Percentiles rank a stretch among this genome's conserved stretches.
Conservation (phyloP, 2,888 invertebrate genomes). For the Isotomurus palustris region DNA sequence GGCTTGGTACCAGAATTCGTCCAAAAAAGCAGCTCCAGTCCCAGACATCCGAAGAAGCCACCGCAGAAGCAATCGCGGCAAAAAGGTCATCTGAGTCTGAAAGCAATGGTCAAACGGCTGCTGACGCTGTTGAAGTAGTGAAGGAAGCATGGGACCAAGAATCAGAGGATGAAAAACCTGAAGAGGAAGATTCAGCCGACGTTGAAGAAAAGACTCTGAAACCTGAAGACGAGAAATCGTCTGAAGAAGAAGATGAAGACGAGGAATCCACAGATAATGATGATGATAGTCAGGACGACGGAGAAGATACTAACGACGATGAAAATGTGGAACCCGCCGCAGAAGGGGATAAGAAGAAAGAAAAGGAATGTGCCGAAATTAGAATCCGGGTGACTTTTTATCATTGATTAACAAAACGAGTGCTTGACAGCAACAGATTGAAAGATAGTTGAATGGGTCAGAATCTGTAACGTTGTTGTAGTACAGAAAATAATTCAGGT, state of each 20-base stretch:
- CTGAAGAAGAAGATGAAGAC: slow-evolving; percentile 17
- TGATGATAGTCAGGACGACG: slow-evolving; percentile 53
- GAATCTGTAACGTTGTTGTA: too few species aligned
- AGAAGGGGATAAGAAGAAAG: slow-evolving; percentile 69
- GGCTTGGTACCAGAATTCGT: slow-evolving; percentile 68
- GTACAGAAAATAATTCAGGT: too few species aligned
- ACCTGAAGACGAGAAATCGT: slow-evolving; percentile 41
- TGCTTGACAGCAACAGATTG: too few species aligned
- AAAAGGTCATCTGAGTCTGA: slow-evolving; percentile 48
- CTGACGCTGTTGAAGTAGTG: slow-evolving; percentile 53
- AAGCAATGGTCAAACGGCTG: slow-evolving; percentile 37
- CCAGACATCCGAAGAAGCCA: slow-evolving; percentile 23
- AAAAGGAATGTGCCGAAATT: slow-evolving; percentile 59
- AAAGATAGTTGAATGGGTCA: too few species aligned
- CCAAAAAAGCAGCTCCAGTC: slow-evolving; percentile 63
- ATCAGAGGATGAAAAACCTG: slow-evolving; percentile 58
- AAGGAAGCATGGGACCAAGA: slow-evolving; percentile 84
- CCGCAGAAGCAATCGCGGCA: slow-evolving; percentile 46
- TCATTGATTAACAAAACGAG: too few species aligned
- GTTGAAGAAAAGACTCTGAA: slow-evolving; percentile 10
- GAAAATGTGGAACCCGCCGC: slow-evolving; percentile 62
- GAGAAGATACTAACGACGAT: slow-evolving; percentile 50
- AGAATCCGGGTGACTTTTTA: slow-evolving; percentile 75
- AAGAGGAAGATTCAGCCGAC: slow-evolving; percentile 6
- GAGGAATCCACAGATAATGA: slow-evolving; percentile 31